A percentile compares a stretch with the other conserved stretches of the same genome.
Conservation (phyloP, 2,113 vertebrate genomes). For the Acanthisitta chloris region DNA sequence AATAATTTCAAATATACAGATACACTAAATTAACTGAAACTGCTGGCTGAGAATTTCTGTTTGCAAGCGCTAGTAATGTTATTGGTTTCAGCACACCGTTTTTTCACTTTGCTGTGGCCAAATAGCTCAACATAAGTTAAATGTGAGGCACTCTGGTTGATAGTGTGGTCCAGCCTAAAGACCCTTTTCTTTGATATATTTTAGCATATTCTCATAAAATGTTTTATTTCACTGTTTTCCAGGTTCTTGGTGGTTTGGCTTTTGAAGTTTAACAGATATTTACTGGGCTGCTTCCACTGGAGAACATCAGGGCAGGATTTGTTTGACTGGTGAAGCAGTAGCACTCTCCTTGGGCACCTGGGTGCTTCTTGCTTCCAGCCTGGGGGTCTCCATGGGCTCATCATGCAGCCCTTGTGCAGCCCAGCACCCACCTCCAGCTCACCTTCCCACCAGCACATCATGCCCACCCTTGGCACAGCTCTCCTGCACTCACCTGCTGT, state of each 20-base stretch:
- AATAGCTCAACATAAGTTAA: not conserved
- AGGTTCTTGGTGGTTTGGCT: not conserved
- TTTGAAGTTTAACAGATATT: not conserved
- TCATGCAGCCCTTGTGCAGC: not conserved
- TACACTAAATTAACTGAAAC: not conserved
- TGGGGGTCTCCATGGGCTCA: not conserved
- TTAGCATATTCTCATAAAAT: not conserved
- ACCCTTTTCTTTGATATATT: not conserved
- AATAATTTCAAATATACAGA: not conserved
- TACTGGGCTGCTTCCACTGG: not conserved
- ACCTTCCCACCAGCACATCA: not conserved
- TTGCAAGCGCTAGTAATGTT: not conserved
- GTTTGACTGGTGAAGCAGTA: not conserved
- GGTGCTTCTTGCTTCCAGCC: not conserved
- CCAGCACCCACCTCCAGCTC: not conserved
- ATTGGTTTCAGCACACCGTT: not conserved
- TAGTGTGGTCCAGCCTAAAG: not conserved
- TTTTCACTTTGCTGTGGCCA: not conserved
- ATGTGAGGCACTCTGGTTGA: not conserved
- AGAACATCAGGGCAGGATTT: not conserved
- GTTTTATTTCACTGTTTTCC: not conserved
- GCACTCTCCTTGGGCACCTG: not conserved
- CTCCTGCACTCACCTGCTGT: not conserved
- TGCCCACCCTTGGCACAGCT: accelerated
- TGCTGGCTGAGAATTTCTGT: not conserved